phyloP scores from a whole-genome alignment of 2,113 vertebrate genomes.

The Otus sunia region DNA sequence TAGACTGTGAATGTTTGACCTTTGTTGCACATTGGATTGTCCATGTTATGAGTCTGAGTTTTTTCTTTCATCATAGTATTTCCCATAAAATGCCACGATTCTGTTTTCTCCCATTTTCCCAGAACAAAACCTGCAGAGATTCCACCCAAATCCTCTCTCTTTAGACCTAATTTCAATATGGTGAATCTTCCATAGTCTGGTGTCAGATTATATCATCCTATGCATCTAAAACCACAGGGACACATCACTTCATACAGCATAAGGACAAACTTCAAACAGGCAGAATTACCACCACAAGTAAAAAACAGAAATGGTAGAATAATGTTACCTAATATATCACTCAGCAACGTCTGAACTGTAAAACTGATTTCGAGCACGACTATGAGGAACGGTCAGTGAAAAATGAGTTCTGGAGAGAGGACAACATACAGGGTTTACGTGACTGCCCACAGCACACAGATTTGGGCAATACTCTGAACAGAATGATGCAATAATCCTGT shows the following conservation, averaged over 20 bases:
- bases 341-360: background rate
- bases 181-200: background rate
- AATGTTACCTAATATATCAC: background rate
- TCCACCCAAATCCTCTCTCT: background rate
- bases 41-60: background rate
- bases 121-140: background rate
- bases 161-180: background rate
- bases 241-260: background rate
- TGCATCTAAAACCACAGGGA: background rate
- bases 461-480: background rate
- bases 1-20: background rate
- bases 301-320: background rate
- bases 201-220: background rate
- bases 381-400: background rate
- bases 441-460: background rate
- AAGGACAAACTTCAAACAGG: background rate
- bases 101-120: background rate
- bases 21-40: background rate
- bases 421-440: background rate
- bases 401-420: background rate
- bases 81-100: background rate
- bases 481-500: background rate
- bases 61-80: background rate
- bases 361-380: background rate
- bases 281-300: background rate